These are phyloP conservation scores for Caenorhabditis virilis DNA, from an alignment of 2,888 invertebrate species.

Conservation along the genomic window DNA sequence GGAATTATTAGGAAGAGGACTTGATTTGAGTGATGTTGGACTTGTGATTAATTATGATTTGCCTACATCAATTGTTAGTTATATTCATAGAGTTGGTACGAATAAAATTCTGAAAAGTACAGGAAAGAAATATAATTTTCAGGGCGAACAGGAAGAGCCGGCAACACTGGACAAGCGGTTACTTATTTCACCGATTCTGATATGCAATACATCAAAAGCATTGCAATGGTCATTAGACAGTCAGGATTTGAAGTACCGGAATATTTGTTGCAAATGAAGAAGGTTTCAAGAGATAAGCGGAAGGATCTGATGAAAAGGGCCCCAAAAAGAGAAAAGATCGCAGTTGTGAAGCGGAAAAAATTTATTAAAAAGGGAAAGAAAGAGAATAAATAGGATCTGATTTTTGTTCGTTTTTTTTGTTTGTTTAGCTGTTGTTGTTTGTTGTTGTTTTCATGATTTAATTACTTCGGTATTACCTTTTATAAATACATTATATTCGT, in stretches of 20 bases:
- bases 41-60: constrained; percentile 96
- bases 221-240: constrained; percentile 85
- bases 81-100: constrained; percentile 81
- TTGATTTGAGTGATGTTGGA: constrained; percentile 94
- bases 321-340: constrained; percentile 52
- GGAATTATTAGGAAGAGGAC: constrained; percentile 92
- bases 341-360: constrained; percentile 36
- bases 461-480: no score
- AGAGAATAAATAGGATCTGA: constrained; percentile 6
- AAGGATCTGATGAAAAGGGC: constrained; percentile 51
- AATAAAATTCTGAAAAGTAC: background rate
- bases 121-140: constrained; percentile 55
- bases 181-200: constrained; percentile 93
- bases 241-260: constrained; percentile 91
- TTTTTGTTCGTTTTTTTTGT: constrained; percentile 7
- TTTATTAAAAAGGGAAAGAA: constrained; percentile 25
- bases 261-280: constrained; percentile 78
- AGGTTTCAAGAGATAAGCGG: constrained; percentile 64
- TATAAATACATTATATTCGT: no score
- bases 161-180: constrained; percentile 83
- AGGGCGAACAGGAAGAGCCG: constrained; percentile 91
- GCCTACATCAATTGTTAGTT: constrained; percentile 85
- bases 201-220: constrained; percentile 79
- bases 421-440: constrained; percentile 2
- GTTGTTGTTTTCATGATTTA: constrained; percentile 4